Evolutionary conservation across 2,797 vertebrate genomes (phyloP), one percentile per base, ranked within the genome.

Genomic region (Syncerus caffer): DNA sequence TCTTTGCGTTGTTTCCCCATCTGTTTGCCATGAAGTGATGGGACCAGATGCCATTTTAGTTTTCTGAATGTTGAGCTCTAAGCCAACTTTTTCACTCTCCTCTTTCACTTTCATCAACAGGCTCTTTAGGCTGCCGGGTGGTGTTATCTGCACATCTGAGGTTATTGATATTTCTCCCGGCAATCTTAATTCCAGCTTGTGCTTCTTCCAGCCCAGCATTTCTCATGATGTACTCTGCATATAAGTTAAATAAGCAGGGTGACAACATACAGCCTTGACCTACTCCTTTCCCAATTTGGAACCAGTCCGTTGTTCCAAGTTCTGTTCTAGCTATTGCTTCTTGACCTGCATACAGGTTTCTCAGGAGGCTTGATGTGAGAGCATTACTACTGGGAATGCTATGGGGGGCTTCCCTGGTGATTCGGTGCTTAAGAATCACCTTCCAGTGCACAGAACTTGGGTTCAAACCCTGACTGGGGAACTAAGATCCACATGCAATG

Each of bases 341-440:
- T 12, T 71, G 64, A 71, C 64, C 19, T 71, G 64, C 34, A 38
- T 12, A 71, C n/a, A 38, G 5, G 5, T 12, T 38, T 71, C 64
- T 71, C n/a, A 38, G 64, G n/a, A 71, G 64, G 64, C 64, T 71
- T 71, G 34, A 71, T 79, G 76, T 79, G 76, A 50, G 17, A 19
- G 29, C 16, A 1, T 79, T n/a, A 19, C 16, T 79, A 21, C 50
- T 29, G 50, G 47, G 29, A 50, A 50, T 3, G 47, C 71, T 74
- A 25, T 74, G 38, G 38, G 67, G 38, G 38, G 74, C 21, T 25
- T 25, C 38, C 34, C 5, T 23, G 19, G 19, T 38, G 34, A 19
- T 38, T 71, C 0, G 1, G 21, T 74, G 23, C 34, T 74, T 74
- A 14, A 42, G 71, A 14, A 74, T 74, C 0, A 0, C 38, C 71